Conservation (phyloP, 2,113 vertebrate species). For the Phyllostomus hastatus region DNA sequence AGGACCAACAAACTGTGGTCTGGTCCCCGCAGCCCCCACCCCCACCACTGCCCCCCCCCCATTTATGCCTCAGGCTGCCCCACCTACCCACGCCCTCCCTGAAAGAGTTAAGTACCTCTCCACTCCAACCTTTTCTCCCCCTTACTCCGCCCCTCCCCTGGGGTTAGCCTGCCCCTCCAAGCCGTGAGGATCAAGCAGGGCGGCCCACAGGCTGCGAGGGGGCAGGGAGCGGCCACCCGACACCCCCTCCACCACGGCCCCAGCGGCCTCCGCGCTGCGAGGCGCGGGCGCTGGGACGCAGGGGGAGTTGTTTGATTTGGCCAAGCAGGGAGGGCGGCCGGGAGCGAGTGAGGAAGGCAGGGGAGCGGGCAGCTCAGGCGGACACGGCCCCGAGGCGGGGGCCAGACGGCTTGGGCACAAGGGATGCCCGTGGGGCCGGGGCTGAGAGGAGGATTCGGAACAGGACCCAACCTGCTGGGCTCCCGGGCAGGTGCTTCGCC, state of each 20-base stretch:
- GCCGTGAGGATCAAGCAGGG: background rate
- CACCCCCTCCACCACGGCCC: conserved; percentile 62
- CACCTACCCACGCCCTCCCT: background rate
- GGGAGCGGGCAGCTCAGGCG: conserved; percentile 5
- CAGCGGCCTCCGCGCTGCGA: conserved; percentile 68
- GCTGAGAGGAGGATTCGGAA: background rate
- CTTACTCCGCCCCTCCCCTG: conserved; percentile 39
- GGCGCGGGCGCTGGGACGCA: conserved; percentile 56
- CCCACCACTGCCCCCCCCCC: background rate
- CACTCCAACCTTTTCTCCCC: background rate
- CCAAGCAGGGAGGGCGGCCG: conserved; percentile 41
- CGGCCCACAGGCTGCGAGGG: background rate
- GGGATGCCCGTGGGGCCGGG: conserved; percentile 39
- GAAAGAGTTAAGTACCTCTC: conserved; percentile 75
- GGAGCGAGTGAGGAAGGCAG: background rate
- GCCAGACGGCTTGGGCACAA: background rate
- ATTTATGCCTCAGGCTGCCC: background rate
- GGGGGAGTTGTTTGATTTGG: conserved; percentile 81
- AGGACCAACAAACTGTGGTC: background rate
- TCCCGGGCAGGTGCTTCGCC: conserved; percentile 62
- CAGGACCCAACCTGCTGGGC: background rate
- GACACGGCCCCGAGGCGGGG: background rate
- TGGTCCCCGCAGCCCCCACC: background rate
- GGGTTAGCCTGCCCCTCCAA: conserved; percentile 74
- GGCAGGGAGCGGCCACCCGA: conserved; percentile 60